Conservation (phyloP, 2,888 invertebrate genomes). For the Smittia aterrima region DNA sequence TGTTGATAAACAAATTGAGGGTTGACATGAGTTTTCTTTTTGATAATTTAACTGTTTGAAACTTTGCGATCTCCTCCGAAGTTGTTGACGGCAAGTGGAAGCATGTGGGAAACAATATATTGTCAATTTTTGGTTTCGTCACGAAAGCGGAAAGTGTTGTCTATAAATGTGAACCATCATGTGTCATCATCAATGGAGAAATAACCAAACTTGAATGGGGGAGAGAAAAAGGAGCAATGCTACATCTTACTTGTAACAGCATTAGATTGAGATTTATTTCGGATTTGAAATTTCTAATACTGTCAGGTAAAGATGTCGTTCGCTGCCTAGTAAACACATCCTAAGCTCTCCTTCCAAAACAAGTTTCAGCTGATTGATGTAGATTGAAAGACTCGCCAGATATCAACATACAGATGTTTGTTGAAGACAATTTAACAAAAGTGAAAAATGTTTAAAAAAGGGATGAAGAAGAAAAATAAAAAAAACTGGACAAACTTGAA, state of each 20-base stretch:
- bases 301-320: conserved; percentile 42
- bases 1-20: background rate
- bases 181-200: conserved; percentile 6
- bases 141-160: conserved; percentile 32
- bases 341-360: background rate
- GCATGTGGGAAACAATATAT: too few species aligned
- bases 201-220: background rate
- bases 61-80: too few species aligned
- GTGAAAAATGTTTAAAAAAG: conserved; percentile 9
- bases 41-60: too few species aligned
- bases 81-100: too few species aligned
- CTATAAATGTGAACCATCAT: conserved; percentile 15
- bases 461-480: background rate
- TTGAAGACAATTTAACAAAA: conserved; percentile 10
- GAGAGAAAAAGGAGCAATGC: conserved; percentile 19
- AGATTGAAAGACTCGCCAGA: background rate
- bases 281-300: conserved; percentile 37
- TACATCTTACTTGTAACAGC: conserved; percentile 41
- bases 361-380: background rate
- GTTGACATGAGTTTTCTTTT: too few species aligned
- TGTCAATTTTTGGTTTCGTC: too few species aligned
- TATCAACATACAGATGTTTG: background rate
- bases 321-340: conserved; percentile 23
- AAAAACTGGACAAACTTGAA: conserved; percentile 39
- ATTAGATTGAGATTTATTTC: conserved; percentile 32